Evolutionary conservation across 2,797 vertebrate species (phyloP).

Genomic region (Calcarius lapponicus): DNA sequence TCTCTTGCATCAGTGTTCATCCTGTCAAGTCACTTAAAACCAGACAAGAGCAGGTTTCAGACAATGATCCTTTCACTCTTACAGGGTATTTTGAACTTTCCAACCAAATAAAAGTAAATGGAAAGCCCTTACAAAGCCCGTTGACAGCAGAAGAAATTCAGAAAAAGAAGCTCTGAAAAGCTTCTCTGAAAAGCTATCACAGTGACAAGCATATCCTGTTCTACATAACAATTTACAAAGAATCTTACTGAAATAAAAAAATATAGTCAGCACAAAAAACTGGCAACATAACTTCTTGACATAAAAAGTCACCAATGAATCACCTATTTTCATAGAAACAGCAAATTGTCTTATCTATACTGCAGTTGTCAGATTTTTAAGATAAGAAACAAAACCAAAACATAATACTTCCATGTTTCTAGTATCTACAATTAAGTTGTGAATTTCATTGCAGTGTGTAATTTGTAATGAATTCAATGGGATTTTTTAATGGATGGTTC

Average conservation of each 20-base stretch:
- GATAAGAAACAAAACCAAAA: neutral
- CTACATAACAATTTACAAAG: neutral
- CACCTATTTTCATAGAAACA: neutral
- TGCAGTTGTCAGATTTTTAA: neutral
- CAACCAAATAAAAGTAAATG: neutral
- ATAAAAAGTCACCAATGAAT: neutral
- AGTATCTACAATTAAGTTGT: neutral
- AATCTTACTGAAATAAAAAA: neutral
- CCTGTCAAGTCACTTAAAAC: neutral
- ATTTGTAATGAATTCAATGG: neutral
- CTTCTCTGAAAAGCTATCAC: neutral
- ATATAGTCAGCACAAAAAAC: neutral
- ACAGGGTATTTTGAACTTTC: neutral
- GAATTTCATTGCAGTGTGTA: neutral
- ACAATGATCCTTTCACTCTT: neutral
- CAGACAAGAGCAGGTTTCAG: neutral
- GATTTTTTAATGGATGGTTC: neutral
- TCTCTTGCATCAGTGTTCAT: neutral
- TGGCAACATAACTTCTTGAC: neutral
- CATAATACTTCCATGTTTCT: neutral
- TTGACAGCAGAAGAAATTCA: neutral
- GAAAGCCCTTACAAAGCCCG: neutral
- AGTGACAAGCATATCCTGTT: neutral
- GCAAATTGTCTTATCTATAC: neutral
- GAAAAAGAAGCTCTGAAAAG: neutral